A percentile compares a stretch with the other conserved stretches of the same genome.
phyloP scores from a whole-genome alignment of 2,113 vertebrate species.

The Mohoua ochrocephala region DNA sequence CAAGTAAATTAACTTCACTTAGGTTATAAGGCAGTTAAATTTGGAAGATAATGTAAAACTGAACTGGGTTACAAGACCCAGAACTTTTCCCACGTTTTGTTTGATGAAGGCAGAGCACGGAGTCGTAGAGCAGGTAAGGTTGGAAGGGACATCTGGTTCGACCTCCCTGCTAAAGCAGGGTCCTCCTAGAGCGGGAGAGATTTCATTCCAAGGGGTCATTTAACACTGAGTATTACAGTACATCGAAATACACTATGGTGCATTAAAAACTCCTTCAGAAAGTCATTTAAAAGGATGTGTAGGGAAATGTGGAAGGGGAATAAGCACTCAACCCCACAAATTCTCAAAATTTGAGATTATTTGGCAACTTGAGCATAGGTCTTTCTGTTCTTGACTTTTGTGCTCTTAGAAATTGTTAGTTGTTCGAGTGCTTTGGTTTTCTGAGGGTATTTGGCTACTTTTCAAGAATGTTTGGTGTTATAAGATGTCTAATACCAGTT shows the following conservation, averaged over 20 bases:
- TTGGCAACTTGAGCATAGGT: not conserved
- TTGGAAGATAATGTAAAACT: not conserved
- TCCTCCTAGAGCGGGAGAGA: not conserved
- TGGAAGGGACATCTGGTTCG: not conserved
- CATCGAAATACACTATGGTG: not conserved
- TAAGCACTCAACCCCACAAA: not conserved
- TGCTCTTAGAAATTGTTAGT: not conserved
- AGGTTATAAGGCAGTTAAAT: not conserved
- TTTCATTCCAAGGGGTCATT: not conserved
- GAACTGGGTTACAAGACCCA: not conserved
- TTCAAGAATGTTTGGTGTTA: not conserved
- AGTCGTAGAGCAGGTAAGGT: not conserved
- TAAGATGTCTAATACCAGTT: not conserved
- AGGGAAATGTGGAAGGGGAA: not conserved
- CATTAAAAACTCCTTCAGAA: not conserved
- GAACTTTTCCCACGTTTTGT: not conserved
- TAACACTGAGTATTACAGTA: not conserved
- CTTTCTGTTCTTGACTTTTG: not conserved
- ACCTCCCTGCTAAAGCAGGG: not conserved
- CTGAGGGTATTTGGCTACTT: not conserved
- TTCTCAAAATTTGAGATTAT: not conserved
- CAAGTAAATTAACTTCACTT: not conserved
- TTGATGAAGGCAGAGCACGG: not conserved
- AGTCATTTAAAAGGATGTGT: rapidly evolving
- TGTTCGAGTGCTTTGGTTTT: not conserved